Evolutionary conservation across 2,113 vertebrate species (phyloP).

Genomic region (Oplegnathus fasciatus): DNA sequence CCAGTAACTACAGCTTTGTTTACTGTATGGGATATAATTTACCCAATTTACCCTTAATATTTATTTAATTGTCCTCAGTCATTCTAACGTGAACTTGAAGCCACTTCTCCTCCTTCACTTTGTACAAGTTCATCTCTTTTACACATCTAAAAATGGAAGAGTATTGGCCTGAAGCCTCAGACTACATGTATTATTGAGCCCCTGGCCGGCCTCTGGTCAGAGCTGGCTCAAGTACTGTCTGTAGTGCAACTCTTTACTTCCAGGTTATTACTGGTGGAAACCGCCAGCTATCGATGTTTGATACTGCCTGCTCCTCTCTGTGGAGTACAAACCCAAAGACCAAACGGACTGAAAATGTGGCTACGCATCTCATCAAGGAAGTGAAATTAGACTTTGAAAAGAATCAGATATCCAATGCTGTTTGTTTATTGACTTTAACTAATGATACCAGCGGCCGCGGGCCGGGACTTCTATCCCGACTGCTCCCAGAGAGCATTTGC

Average conservation of each 20-base stretch:
- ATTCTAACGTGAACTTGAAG: neutral
- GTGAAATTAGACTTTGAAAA: conserved; percentile 35
- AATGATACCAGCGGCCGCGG: neutral
- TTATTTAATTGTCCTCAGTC: no score
- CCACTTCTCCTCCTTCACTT: neutral
- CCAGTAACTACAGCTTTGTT: neutral
- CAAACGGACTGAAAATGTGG: conserved; percentile 51
- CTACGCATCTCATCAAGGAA: conserved; percentile 43
- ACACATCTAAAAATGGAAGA: conserved; percentile 1
- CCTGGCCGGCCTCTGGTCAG: neutral
- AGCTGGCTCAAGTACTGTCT: conserved; percentile 7
- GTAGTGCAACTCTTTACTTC: conserved; percentile 23
- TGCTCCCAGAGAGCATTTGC: conserved; percentile 42
- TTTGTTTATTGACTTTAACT: conserved; percentile 60
- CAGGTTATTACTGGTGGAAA: neutral
- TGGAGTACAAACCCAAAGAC: conserved; percentile 41
- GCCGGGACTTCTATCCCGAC: neutral
- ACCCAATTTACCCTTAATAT: neutral
- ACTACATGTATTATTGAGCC: conserved; percentile 32
- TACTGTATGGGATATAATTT: no score
- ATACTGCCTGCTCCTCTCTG: conserved; percentile 6
- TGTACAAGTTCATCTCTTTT: neutral
- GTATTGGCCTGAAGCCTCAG: conserved; percentile 11
- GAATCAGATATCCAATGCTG: conserved; percentile 32
- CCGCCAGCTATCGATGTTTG: conserved; percentile 10